phyloP scores from a whole-genome alignment of 2,888 invertebrate genomes.

The Drosophila atripex region DNA sequence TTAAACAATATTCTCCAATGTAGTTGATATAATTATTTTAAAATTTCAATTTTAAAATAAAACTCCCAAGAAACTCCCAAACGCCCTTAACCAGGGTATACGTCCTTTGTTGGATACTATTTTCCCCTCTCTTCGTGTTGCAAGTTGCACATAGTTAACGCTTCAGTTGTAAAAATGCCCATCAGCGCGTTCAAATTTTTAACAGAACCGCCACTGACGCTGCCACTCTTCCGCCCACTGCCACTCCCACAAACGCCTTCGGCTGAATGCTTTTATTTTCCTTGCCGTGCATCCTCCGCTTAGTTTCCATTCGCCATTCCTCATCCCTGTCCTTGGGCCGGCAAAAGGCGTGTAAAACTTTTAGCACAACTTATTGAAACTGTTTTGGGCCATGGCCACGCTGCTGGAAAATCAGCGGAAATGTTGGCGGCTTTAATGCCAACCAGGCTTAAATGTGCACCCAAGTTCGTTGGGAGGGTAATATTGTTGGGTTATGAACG shows the following conservation, averaged over 20 bases:
- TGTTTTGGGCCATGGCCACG: conserved; percentile 72
- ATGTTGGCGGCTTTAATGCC: conserved; percentile 62
- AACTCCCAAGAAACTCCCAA: background rate
- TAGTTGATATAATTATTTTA: too few relatives aligned
- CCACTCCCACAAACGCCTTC: conserved; percentile 18
- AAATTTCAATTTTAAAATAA: background rate
- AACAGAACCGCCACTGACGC: conserved; percentile 53
- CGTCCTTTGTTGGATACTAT: background rate
- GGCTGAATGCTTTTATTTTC: conserved; percentile 58
- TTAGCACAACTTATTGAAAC: conserved; percentile 75
- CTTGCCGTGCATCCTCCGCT: conserved; percentile 29
- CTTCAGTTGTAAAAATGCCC: conserved; percentile 77
- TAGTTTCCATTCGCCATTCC: conserved; percentile 32
- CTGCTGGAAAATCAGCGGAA: conserved; percentile 73
- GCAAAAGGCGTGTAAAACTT: conserved; percentile 73
- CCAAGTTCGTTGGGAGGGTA: background rate
- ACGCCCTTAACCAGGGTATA: background rate
- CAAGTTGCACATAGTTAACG: conserved; percentile 75
- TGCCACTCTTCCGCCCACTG: conserved; percentile 24
- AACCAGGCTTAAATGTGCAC: conserved; percentile 12
- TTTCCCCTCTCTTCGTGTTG: conserved; percentile 31
- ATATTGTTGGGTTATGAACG: too few relatives aligned
- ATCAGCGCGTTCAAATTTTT: conserved; percentile 73
- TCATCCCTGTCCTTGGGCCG: conserved; percentile 10
- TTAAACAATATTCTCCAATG: too few relatives aligned